Evolutionary conservation across 2,113 vertebrate species (phyloP), one percentile per base, ranked within the genome.

Genomic region (Emydocephalus ijimae): DNA sequence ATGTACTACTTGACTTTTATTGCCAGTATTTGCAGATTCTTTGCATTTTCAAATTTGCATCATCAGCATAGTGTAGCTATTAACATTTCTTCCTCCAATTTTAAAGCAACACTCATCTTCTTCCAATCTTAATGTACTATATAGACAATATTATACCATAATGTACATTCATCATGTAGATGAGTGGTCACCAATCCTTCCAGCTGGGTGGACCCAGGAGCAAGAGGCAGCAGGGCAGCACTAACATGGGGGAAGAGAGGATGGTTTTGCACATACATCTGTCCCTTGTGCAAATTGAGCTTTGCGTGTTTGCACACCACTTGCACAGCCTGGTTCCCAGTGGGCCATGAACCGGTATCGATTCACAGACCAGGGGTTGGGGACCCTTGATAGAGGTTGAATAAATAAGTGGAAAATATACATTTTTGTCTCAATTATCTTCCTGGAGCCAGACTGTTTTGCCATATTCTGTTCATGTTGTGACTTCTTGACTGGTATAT

Each of bases 141-240:
- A 64, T 29, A 81, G 9, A 20, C 15, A 39, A 6, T 39, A 29
- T 69, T 69, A 69, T 69, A n/a, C 11, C 14, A 69, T n/a, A n/a
- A 12, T n/a, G 29, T n/a, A n/a, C 5, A 69, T 69, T 69, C 29
- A 69, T n/a, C 29, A 69, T n/a, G 24, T 69, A 69, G 61, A 26
- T 64, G 11, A 64, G 11, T 4, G 12, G 29, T 69, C 61, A 29
- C 61, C 29, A 69, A 14, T n/a, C 61, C 12, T 69, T 69, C 61
- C 0, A 0, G 4, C 12, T n/a, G 6, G 61, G 1, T 14, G 29
- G 61, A 69, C 29, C 29, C 0, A 0, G 29, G 11, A n/a, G 29
- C 29, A 64, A 2, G 39, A 39, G 39, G 61, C 26, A 64, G 26
- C 61, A 29, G 26, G 26, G 61, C 11, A 64, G 26, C 26, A 14